phyloP scores from a whole-genome alignment of 2,888 invertebrate species.

The Linyphia triangularis region DNA sequence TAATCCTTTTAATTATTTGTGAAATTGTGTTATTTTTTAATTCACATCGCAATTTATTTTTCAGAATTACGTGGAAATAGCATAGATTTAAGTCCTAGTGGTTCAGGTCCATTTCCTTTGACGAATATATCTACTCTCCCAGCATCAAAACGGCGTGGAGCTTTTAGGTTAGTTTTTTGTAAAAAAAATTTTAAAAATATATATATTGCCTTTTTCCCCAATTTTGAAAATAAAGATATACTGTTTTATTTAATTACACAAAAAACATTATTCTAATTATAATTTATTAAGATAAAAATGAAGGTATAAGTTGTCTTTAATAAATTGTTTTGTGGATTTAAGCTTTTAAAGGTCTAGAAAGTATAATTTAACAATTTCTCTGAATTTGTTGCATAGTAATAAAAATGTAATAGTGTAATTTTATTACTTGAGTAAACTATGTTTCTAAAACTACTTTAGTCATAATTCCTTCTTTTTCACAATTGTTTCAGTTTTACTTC shows the following conservation, averaged over 20 bases:
- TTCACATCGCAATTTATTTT: background rate
- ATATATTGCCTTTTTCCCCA: background rate
- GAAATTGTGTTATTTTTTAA: background rate
- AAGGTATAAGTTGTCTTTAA: too few species aligned
- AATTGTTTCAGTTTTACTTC: background rate
- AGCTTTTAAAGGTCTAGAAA: too few species aligned
- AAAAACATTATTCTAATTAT: background rate
- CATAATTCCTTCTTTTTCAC: background rate
- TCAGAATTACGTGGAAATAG: slow-evolving; percentile 61
- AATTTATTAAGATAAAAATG: background rate
- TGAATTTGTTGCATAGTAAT: too few species aligned
- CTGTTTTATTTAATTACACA: background rate
- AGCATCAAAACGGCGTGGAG: slow-evolving; percentile 79
- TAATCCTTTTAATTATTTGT: background rate
- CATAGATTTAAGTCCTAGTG: slow-evolving; percentile 66
- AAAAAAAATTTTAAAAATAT: too few species aligned
- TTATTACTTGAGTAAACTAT: background rate
- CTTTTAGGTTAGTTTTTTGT: slow-evolving; percentile 79
- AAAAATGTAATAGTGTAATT: background rate
- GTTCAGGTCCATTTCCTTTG: slow-evolving; percentile 59
- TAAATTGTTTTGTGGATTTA: too few species aligned
- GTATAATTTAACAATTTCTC: background rate
- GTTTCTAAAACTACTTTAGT: background rate
- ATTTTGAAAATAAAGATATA: background rate
- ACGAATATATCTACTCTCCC: slow-evolving; percentile 77